These are phyloP conservation scores for Aurelia aurita complex sp. Pacific DNA, from an alignment of 30 jellyfish, hydroid and myxozoan species.

Conservation along the genomic window DNA sequence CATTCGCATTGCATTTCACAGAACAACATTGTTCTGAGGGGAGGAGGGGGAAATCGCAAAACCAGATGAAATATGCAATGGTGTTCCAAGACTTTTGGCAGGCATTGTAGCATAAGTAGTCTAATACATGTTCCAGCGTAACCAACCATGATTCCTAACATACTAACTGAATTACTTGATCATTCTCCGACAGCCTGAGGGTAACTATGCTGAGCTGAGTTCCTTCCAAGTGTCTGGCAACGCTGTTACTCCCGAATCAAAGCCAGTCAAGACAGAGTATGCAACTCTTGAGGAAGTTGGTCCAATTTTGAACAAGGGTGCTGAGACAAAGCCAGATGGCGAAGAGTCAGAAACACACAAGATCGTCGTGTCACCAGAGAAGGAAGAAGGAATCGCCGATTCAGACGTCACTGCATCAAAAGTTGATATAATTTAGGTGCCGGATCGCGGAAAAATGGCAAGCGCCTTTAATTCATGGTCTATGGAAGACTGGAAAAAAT, in stretches of 20 bases:
- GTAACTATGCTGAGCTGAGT: slow-evolving; percentile 59
- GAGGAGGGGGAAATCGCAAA: no score
- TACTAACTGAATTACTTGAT: slow-evolving; percentile 57
- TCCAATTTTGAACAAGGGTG: slow-evolving; percentile 27
- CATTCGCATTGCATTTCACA: no score
- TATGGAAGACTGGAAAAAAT: no score
- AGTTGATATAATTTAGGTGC: slow-evolving; percentile 23
- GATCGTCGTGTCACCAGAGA: neutral
- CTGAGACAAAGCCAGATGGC: slow-evolving; percentile 3
- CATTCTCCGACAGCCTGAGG: slow-evolving; percentile 53
- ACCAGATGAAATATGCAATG: no score
- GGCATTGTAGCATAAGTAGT: no score
- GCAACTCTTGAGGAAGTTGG: slow-evolving; percentile 63
- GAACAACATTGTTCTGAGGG: no score
- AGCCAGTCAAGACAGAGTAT: slow-evolving; percentile 58
- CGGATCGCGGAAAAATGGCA: neutral
- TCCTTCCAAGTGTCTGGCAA: slow-evolving; percentile 31
- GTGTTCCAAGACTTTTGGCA: no score
- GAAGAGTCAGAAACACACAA: slow-evolving; percentile 32
- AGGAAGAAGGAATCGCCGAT: neutral
- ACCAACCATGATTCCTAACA: slow-evolving; percentile 41
- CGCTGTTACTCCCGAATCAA: slow-evolving; percentile 31
- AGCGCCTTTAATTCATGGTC: no score
- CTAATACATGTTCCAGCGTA: neutral
- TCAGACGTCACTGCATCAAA: slow-evolving; percentile 22